phyloP scores from a whole-genome alignment of 2,113 vertebrate genomes.

The Trematocara unimaculatum region DNA sequence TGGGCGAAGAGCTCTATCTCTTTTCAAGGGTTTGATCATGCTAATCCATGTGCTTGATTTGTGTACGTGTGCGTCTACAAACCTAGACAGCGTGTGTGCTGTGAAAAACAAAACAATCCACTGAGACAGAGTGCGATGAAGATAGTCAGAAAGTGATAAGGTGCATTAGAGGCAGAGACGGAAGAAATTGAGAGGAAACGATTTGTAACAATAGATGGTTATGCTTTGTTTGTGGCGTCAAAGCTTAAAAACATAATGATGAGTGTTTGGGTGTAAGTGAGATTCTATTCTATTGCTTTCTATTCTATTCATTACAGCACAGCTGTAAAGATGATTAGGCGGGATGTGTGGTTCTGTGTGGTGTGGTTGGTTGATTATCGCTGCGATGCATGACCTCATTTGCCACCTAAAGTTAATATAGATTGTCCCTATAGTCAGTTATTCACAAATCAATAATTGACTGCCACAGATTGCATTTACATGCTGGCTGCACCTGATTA shows the following conservation, averaged over 20 bases:
- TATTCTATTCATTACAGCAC: background rate
- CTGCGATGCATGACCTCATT: slow-evolving; percentile 20
- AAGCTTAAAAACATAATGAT: background rate
- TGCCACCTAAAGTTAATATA: slow-evolving; percentile 21
- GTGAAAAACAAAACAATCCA: background rate
- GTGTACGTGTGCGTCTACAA: background rate
- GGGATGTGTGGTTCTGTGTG: background rate
- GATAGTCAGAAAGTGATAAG: slow-evolving; percentile 31
- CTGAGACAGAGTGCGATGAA: slow-evolving; percentile 15
- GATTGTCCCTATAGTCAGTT: slow-evolving; percentile 28
- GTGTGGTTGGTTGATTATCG: slow-evolving; percentile 19
- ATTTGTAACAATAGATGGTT: slow-evolving; percentile 22
- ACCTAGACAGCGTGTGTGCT: background rate
- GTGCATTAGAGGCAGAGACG: slow-evolving; percentile 18
- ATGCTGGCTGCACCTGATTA: slow-evolving; percentile 33
- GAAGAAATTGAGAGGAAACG: slow-evolving; percentile 19
- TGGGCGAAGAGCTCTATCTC: background rate
- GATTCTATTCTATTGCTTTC: background rate
- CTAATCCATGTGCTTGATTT: background rate
- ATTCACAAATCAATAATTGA: slow-evolving; percentile 56
- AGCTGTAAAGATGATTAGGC: background rate
- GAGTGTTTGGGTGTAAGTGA: background rate
- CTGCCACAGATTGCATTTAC: slow-evolving; percentile 33
- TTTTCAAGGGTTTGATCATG: background rate
- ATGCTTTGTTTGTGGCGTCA: background rate